Evolutionary conservation across 1,140 invertebrate genomes (phyloP).

Genomic region (Grapholita molesta): DNA sequence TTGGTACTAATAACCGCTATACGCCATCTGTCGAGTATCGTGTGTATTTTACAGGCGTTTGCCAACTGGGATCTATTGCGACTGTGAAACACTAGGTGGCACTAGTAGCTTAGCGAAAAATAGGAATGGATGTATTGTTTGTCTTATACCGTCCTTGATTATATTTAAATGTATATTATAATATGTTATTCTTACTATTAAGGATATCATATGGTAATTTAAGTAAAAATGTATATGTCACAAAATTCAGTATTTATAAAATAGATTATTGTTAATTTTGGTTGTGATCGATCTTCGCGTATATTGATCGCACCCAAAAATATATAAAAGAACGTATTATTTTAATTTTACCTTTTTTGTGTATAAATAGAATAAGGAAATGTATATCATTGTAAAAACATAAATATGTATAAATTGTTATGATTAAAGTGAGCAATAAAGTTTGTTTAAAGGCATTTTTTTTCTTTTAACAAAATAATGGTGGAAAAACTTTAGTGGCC

Average conservation of each 20-base stretch:
- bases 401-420: conserved; percentile 11
- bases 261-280: conserved; percentile 42
- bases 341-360: background rate
- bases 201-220: too few species aligned
- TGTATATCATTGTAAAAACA: conserved; percentile 16
- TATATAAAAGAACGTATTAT: conserved; percentile 10
- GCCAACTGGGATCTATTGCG: too few species aligned
- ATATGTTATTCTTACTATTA: background rate
- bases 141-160: background rate
- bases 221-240: conserved; percentile 11
- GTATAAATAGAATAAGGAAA: conserved; percentile 21
- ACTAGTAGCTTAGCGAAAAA: too few species aligned
- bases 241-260: conserved; percentile 22
- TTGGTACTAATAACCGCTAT: too few species aligned
- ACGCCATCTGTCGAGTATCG: too few species aligned
- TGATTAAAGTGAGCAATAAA: conserved; percentile 15
- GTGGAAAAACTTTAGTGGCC: too few species aligned
- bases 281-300: conserved; percentile 64
- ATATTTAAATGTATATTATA: conserved; percentile 1
- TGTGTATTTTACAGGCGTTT: too few species aligned
- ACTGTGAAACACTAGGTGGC: too few species aligned
- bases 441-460: conserved; percentile 12
- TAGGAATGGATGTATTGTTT: too few species aligned
- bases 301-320: conserved; percentile 70
- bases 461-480: background rate